Base-by-base conservation (phyloP, 2,113 vertebrate genomes). In the Girardinichthys multiradiatus region DNA sequence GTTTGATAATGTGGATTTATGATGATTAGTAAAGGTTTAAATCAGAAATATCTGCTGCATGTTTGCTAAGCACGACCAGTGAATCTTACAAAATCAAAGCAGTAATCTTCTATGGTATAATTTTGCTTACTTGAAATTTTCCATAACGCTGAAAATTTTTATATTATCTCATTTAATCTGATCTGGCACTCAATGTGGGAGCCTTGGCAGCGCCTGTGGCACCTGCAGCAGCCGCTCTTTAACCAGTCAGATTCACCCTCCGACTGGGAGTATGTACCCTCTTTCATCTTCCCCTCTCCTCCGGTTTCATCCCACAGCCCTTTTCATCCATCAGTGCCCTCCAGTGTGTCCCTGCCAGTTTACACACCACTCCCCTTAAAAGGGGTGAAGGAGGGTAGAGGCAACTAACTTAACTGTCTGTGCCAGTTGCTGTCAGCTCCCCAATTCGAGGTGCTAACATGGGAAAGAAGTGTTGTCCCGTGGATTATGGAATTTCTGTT, bases 241-340 rank as follows among this genome's bases (percentile, higher is more conserved):
- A 31, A 79, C 63, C 60, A 79, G 26, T 59, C 37, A 2, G 74
- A 66, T 19, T 67, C 24, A 57, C 77, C 61, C 57, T 33, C 45
- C 37, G 24, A 70, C 51, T 62, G 80, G 57, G 81, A 68, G 42
- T 77, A 76, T 80, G 76, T 74, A n/a, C 64, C 73, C 66, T 83
- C 83, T 90, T 86, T 91, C 81, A 77, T 80, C 77, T 83, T 39
- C 33, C 64, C 42, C 57, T 82, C 69, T 54, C 51, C 57, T 80
- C 60, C 21, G 57, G 26, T 62, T 37, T 63, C 66, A 68, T 73
- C 71, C 73, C 64, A 0, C 27, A 4, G 57, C 33, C 63, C 58
- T 37, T 85, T 90, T 93, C 75, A 82, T 86, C 86, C 75, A 28
- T 86, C 79, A 83, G 72, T 82, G 78, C 79, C 74, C 83, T 86